Evolutionary conservation across 2,113 vertebrate species (phyloP), one percentile per base, ranked within the genome.

Genomic region (Symphodus melops): DNA sequence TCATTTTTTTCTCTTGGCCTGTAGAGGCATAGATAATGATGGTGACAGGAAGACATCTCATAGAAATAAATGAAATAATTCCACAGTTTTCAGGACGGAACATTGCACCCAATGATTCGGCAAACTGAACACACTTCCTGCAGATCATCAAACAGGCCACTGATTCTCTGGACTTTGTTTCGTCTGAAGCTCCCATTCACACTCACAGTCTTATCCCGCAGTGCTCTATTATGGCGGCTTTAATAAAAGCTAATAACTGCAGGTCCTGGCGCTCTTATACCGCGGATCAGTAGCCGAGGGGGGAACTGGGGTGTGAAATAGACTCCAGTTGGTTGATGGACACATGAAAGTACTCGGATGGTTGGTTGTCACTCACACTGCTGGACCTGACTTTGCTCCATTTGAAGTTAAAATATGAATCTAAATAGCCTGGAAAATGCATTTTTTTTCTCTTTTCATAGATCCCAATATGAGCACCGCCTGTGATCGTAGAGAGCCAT

Each of bases 301-400:
- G 82, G 62, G 44, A 82, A 90, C 75, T 88, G 82, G 85, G 79
- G 79, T 93, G 89, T 92, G 91, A 90, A 92, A 93, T 91, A 85
- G 90, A 84, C 79, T 86, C 75, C 83, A 70, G 57, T 85, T 71
- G 70, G 83, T 66, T 88, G 87, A 92, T 76, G 84, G 89, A 89
- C 87, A 85, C 83, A 67, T 68, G 81, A 85, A 78, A 75, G 69
- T 79, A 69, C 65, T 82, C 83, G 80, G 82, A 70, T 87, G 86
- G 87, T 61, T 88, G 79, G 19, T 69, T 81, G 83, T 85, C 90
- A 75, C 74, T 86, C 87, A 85, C 71, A 75, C 53, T 54, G 46
- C 49, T 76, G 56, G 72, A 77, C 62, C 72, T 77, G 79, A 72
- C 72, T 84, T 77, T 77, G 72, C 82, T 77, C 59, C 82, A 78